Conservation (phyloP, 2,113 vertebrate species). For the Anguilla japonica region DNA sequence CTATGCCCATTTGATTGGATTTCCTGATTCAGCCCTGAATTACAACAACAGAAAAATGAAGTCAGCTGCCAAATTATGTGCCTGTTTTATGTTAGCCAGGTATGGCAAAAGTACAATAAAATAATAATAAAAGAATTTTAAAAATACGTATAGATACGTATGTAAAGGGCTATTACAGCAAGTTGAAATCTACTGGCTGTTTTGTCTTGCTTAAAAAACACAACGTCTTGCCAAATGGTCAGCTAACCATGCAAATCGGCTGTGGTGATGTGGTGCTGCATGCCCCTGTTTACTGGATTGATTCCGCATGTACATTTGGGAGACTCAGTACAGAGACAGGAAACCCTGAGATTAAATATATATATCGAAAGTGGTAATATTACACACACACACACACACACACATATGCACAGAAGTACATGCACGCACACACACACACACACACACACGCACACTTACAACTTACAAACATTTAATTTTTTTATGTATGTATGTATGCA, state of each 20-base stretch:
- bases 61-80: constrained; percentile 29
- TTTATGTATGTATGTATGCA: too few species aligned
- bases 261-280: background rate
- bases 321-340: background rate
- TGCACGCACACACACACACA: too few species aligned
- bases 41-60: background rate
- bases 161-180: background rate
- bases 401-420: too few species aligned
- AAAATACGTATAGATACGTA: too few species aligned
- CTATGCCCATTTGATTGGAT: constrained; percentile 28
- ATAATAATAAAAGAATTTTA: too few species aligned
- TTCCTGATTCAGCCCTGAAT: constrained; percentile 17
- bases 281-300: background rate
- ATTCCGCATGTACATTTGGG: background rate
- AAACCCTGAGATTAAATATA: background rate
- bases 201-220: background rate
- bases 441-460: too few species aligned
- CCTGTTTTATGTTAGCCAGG: constrained; percentile 23
- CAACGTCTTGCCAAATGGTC: constrained; percentile 3
- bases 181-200: background rate
- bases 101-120: background rate
- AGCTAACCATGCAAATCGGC: background rate
- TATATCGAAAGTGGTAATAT: too few species aligned
- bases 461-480: background rate
- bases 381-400: too few species aligned